Base-by-base conservation (phyloP, 2,888 invertebrate species). In the Parnassius orleans region DNA sequence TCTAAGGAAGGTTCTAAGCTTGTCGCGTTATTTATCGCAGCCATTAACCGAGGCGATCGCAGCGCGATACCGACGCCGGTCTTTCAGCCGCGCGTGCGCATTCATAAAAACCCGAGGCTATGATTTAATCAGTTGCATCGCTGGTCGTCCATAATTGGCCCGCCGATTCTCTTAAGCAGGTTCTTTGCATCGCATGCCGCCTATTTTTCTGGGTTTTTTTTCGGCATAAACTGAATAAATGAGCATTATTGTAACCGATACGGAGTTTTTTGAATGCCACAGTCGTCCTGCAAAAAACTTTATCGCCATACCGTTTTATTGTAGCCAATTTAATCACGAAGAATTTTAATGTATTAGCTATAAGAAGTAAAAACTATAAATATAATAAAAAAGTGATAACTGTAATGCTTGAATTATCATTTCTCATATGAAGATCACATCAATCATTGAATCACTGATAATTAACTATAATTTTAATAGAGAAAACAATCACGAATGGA, bases 81-180 rank as follows among this genome's bases (percentile, higher is more conserved):
- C 33, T 48, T 48, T 48, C 24, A 12, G 52, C 53, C n/a, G 59
- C 63, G 63, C 59, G 59, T 55, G 63, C 55, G 58, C 58, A 55
- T 58, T 54, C 55, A 63, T 52, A 63, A 59, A 63, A 52, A 47
- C 54, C 59, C 52, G 51, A 19, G 63, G 54, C 63, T 63, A 59
- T 63, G 63, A 63, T 63, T 63, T 63, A 63, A 63, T 63, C 63
- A 63, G 63, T 51, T 51, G 55, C 55, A 58, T 63, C 51, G 50
- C 53, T 57, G 15, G 47, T 52, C 24, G 10, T 46, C 50, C 47
- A 14, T 63, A 63, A 59, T 63, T 59, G 63, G 54, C 58, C 42
- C 11, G 58, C 51, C 58, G 63, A 54, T 63, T 55, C 58, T 56
- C 44, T 63, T 46, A 51, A 63, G 58, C 58, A n/a, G 63, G 51